Base-by-base conservation (phyloP, 2,888 invertebrate genomes). In the Abrostola triplasia region DNA sequence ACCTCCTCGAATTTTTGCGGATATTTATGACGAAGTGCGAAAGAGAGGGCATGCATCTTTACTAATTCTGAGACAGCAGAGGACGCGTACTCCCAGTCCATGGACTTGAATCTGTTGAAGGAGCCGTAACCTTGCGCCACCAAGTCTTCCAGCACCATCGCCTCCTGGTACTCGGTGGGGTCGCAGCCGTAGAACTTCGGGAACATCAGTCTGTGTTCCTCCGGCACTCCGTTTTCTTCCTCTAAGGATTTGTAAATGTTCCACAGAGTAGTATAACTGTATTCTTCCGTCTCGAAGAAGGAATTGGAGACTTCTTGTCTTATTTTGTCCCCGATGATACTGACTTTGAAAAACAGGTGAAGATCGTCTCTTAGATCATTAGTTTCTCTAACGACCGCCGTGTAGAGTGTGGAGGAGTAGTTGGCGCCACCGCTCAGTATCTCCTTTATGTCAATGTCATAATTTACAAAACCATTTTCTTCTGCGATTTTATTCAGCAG, bases 21-120 rank as follows among this genome's bases (percentile, higher is more conserved):
- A 12, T 83, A 13, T 42, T 84, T 80, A 38, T 80, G 77, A n/a
- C 70, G 73, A 57, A 82, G 80, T 0, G 87, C 88, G 24, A 88
- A 80, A 0, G 89, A 88, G 1, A 89, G 70, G 0, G 90, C 88
- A 60, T 91, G 91, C 11, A 88, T 75, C 62, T 85, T 86, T 0
- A 87, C 90, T 36, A 89, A 60, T 5, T 81, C 81, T 12, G 65
- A 73, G 0, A 85, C 50, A 0, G 84, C 75, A 0, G 76, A 5
- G 7, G 57, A 60, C 7, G 73, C 71, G 40, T 73, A 75, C 8
- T 51, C 60, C 71, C 79, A 81, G 13, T 81, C 71, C 9, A 83
- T 49, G 5, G 80, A 57, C 42, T 66, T 64, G 40, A 79, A 70
- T 67, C 83, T 78, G 35, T 85, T 75, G 52, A 70, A 65, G 8